These are phyloP conservation scores for Mugil cephalus DNA, from an alignment of 2,113 vertebrate species.

Conservation along the genomic window DNA sequence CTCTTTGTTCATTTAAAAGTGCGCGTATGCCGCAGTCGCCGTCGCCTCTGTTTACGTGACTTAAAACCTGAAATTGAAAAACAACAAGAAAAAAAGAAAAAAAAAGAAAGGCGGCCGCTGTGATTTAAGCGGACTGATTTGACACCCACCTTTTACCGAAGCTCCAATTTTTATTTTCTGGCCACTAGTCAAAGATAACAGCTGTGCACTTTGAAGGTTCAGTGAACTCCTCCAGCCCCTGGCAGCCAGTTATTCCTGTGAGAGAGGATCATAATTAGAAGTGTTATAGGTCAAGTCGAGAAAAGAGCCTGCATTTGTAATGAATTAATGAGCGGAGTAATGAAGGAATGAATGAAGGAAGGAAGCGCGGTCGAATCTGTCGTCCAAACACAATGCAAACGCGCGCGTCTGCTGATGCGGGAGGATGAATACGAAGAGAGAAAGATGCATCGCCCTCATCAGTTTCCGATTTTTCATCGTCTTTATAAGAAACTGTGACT, in stretches of 20 bases:
- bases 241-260: slow-evolving; percentile 86
- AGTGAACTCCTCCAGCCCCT: slow-evolving; percentile 90
- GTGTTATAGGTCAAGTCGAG: slow-evolving; percentile 91
- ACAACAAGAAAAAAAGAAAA: slow-evolving; percentile 55
- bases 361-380: background rate
- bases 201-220: slow-evolving; percentile 92
- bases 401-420: too few relatives aligned
- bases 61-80: slow-evolving; percentile 13
- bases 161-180: slow-evolving; percentile 89
- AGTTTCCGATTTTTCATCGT: slow-evolving; percentile 40
- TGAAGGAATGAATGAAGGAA: background rate
- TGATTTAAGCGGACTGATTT: slow-evolving; percentile 84
- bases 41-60: slow-evolving; percentile 80
- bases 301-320: slow-evolving; percentile 55
- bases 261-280: slow-evolving; percentile 94
- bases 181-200: slow-evolving; percentile 95
- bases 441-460: slow-evolving; percentile 32
- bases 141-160: slow-evolving; percentile 84
- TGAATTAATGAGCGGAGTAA: slow-evolving; percentile 1
- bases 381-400: too few relatives aligned
- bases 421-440: background rate
- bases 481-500: slow-evolving; percentile 45
- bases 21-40: too few relatives aligned
- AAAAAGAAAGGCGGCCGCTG: slow-evolving; percentile 22
- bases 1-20: slow-evolving; percentile 40